These are phyloP conservation scores for Orientallactaga bullata DNA, from an alignment of 2,113 vertebrate species.

Conservation along the genomic window DNA sequence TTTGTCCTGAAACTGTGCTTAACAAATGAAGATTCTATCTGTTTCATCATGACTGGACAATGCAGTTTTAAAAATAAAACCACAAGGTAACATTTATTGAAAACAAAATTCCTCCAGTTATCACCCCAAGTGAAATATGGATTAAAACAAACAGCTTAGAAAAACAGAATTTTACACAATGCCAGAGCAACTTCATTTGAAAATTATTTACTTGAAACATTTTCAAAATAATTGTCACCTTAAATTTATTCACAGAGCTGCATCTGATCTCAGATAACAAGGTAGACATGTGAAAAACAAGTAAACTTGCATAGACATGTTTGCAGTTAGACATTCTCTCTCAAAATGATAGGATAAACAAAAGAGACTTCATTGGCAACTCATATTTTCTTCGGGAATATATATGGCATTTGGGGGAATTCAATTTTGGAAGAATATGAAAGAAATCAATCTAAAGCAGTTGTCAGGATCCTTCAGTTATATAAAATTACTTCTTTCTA, in stretches of 20 bases:
- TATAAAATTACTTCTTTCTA: slow-evolving; percentile 32
- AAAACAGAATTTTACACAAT: slow-evolving; percentile 66
- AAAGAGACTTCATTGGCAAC: background rate
- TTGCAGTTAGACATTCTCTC: background rate
- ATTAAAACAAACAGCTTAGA: slow-evolving; percentile 70
- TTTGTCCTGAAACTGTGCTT: slow-evolving; percentile 74
- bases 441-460: slow-evolving; percentile 40
- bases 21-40: slow-evolving; percentile 81
- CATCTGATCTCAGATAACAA: slow-evolving; percentile 32
- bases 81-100: slow-evolving; percentile 73
- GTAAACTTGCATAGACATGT: slow-evolving; percentile 24
- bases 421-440: slow-evolving; percentile 66
- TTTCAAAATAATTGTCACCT: slow-evolving; percentile 46
- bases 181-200: slow-evolving; percentile 41
- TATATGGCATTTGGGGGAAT: slow-evolving; percentile 27
- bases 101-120: slow-evolving; percentile 77
- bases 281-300: background rate
- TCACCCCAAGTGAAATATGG: slow-evolving; percentile 72
- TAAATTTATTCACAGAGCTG: slow-evolving; percentile 46
- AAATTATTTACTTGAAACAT: slow-evolving; percentile 49
- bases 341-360: slow-evolving; percentile 13
- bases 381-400: slow-evolving; percentile 53
- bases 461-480: slow-evolving; percentile 64
- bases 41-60: slow-evolving; percentile 81
- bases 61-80: slow-evolving; percentile 72